These are phyloP conservation scores for Loris lydekkerianus DNA, from an alignment of 2,797 vertebrate genomes.

Conservation along the genomic window DNA sequence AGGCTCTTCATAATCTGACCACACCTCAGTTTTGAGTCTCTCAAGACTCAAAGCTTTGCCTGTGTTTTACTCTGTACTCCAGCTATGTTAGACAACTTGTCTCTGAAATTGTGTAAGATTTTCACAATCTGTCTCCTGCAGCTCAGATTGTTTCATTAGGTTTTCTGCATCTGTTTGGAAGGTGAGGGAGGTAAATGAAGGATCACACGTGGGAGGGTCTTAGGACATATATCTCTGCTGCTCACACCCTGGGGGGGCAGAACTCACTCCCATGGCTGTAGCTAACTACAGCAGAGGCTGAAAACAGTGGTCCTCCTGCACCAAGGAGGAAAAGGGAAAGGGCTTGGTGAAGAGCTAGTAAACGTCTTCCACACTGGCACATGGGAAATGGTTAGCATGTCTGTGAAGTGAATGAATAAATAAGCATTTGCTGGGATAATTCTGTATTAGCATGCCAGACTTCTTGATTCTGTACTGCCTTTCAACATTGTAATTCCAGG, in stretches of 20 bases:
- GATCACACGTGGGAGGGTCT: neutral
- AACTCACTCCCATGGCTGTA: neutral
- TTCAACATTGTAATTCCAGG: slow-evolving; percentile 7
- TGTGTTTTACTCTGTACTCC: neutral
- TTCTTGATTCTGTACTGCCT: slow-evolving; percentile 14
- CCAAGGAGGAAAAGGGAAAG: neutral
- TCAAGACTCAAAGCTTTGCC: neutral
- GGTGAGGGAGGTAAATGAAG: neutral
- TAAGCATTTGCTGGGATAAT: neutral
- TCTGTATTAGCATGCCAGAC: neutral
- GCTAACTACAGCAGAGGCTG: neutral
- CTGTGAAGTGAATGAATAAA: neutral
- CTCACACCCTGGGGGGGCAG: neutral
- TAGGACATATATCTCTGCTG: neutral
- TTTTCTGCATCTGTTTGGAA: neutral
- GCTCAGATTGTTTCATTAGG: neutral
- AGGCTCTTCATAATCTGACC: neutral
- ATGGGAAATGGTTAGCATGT: neutral
- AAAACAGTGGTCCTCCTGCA: neutral
- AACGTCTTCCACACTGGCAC: neutral
- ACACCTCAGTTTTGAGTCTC: neutral
- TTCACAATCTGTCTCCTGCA: neutral
- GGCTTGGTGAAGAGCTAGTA: neutral
- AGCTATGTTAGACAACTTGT: neutral
- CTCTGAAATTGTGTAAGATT: neutral